Evolutionary conservation across 1,140 invertebrate species (phyloP).

Genomic region (Panagrolaimus sp.): DNA sequence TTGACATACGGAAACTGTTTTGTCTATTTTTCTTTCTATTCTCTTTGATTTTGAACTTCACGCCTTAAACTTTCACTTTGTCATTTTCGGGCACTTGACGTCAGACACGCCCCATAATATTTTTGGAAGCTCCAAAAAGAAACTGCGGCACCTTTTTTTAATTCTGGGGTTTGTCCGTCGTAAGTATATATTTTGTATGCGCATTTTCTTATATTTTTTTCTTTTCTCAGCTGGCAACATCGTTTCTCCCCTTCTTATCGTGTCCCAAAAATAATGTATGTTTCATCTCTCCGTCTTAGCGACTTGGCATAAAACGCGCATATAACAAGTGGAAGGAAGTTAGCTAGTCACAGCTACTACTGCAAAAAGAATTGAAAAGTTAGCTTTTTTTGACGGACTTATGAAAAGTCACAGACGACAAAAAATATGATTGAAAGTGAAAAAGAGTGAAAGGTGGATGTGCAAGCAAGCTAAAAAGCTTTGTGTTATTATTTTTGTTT

Average conservation of each 20-base stretch:
- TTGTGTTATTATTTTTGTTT: too few relatives aligned
- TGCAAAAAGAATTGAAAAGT: too few relatives aligned
- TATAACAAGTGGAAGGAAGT: constrained; percentile 8
- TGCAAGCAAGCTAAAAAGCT: too few relatives aligned
- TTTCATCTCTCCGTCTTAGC: not conserved
- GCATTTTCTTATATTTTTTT: too few relatives aligned
- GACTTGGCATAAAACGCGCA: constrained; percentile 13
- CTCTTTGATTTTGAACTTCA: too few relatives aligned
- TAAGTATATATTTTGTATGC: too few relatives aligned
- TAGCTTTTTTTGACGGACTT: constrained; percentile 10
- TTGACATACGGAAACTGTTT: too few relatives aligned
- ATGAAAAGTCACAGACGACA: constrained; percentile 12
- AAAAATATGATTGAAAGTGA: not conserved
- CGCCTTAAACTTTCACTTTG: too few relatives aligned
- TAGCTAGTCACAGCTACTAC: not conserved
- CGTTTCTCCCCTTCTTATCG: not conserved
- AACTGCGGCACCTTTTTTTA: not conserved
- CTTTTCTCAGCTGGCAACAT: constrained; percentile 9
- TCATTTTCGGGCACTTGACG: too few relatives aligned
- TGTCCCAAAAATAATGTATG: constrained; percentile 1
- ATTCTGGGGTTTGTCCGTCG: constrained; percentile 6
- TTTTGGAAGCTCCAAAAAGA: constrained; percentile 3
- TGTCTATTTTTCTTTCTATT: too few relatives aligned
- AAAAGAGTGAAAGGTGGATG: too few relatives aligned
- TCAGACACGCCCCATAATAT: too few relatives aligned